Evolutionary conservation across 2,797 vertebrate genomes (phyloP), one percentile per base, ranked within the genome.

Genomic region (Geotrypetes seraphini): DNA sequence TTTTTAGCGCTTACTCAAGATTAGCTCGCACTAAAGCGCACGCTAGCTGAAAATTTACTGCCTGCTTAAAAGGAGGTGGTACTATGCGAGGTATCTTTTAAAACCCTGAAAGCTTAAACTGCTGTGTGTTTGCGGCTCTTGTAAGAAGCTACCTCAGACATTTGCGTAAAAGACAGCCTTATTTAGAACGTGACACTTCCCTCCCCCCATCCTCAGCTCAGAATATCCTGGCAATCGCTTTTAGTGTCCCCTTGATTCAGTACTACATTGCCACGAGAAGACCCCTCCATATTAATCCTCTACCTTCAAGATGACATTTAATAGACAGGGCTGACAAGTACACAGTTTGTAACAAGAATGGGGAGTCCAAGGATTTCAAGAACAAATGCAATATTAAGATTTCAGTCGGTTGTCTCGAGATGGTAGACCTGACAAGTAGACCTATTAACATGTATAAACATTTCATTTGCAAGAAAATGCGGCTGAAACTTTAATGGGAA

Each of bases 111-210:
- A 41, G 29, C n/a, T 1, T 13, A 43, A 41, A 28, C 50, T 36
- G 28, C 20, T 49, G 34, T 21, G 50, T 21, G 50, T 40, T 26
- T 39, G 39, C 26, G 32, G 43, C 47, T 31, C 12, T 7, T 47
- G 27, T 21, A 36, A n/a, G 1, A 8, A 33, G 11, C 11, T 40
- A 33, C 19, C 5, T 16, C 15, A 6, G 40, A 17, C 5, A 52
- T 47, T 38, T 40, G 19, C 24, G 45, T 45, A 21, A 43, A 39
- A 45, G 2, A 8, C 42, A 16, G 22, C 7, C 28, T 46, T 20
- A 30, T 46, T 43, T 22, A 46, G 56, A 46, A 8, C 1, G 14
- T 15, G 31, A 40, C 18, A n/a, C 12, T 45, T 12, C 19, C 49
- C 14, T n/a, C n/a, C n/a, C n/a, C n/a, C n/a, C n/a, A n/a, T n/a